Evolutionary conservation across 1,140 invertebrate species (phyloP).

Genomic region (Drosophila bifasciata): DNA sequence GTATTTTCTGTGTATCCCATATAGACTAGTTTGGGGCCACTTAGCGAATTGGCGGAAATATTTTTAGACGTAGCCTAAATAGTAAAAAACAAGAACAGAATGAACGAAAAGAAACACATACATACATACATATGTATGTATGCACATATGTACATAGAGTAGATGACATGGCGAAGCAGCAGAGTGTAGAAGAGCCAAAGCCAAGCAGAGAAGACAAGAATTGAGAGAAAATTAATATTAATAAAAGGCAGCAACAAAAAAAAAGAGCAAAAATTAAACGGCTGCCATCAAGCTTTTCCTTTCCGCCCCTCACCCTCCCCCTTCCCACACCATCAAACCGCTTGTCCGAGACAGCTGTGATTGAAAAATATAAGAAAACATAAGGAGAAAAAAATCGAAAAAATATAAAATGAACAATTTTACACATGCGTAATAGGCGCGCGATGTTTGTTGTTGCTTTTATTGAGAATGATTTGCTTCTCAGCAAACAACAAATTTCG

Average conservation of each 20-base stretch:
- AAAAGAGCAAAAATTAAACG: conserved; percentile 49
- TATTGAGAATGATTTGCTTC: conserved; percentile 31
- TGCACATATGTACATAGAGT: too few relatives aligned
- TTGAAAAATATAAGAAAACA: conserved; percentile 20
- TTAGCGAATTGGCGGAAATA: conserved; percentile 78
- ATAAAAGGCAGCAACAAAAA: conserved; percentile 46
- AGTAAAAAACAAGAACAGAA: conserved; percentile 53
- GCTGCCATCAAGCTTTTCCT: conserved; percentile 28
- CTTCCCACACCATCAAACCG: too few relatives aligned
- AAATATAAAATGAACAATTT: conserved; percentile 52
- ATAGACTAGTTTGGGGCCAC: conserved; percentile 61
- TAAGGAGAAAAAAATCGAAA: conserved; percentile 12
- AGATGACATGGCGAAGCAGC: conserved; percentile 15
- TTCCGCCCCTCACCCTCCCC: conserved; percentile 1
- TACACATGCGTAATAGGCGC: conserved; percentile 45
- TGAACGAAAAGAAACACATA: conserved; percentile 11
- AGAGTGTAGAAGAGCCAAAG: conserved; percentile 11
- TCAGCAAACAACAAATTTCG: conserved; percentile 24
- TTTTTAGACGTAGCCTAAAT: conserved; percentile 66
- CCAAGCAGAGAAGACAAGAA: conserved; percentile 2
- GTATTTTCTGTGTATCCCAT: conserved; percentile 43
- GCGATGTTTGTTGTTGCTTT: conserved; percentile 24
- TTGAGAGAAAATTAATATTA: conserved; percentile 47
- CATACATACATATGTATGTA: too few relatives aligned
- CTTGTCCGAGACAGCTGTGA: conserved; percentile 52